phyloP scores from a whole-genome alignment of 2,113 vertebrate species.

The Ptilonorhynchus violaceus region DNA sequence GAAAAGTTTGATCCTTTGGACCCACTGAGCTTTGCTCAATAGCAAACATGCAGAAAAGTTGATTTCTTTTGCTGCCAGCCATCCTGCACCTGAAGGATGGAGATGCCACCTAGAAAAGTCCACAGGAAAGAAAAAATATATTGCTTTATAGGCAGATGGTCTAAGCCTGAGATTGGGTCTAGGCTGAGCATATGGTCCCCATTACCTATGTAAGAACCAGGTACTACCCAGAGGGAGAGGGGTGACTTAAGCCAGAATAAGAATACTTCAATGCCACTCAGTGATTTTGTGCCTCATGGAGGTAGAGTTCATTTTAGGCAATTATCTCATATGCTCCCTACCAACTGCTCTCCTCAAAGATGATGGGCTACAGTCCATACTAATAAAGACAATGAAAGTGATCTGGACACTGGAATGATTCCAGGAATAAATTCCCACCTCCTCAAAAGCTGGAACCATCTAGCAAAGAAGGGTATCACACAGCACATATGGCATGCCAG shows the following conservation, averaged over 20 bases:
- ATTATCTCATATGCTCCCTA: constrained; percentile 8
- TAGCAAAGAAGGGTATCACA: neutral
- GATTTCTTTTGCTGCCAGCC: neutral
- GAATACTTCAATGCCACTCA: neutral
- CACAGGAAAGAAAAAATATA: neutral
- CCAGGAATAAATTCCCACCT: constrained; percentile 26
- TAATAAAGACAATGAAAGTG: constrained; percentile 11
- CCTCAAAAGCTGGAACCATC: neutral
- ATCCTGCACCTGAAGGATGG: neutral
- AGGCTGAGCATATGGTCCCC: neutral
- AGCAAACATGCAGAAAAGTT: neutral
- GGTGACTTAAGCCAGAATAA: neutral
- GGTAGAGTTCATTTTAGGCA: constrained; percentile 33
- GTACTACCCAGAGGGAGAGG: neutral
- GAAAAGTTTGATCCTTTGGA: neutral
- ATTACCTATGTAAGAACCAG: neutral
- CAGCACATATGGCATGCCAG: constrained; percentile 44
- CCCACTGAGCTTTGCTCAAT: neutral
- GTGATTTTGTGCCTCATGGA: neutral
- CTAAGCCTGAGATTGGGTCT: neutral
- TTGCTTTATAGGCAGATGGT: neutral
- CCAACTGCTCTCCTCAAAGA: neutral
- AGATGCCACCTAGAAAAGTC: neutral
- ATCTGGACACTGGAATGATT: constrained; percentile 12
- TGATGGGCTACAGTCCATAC: neutral